Evolutionary conservation across 2,113 vertebrate genomes (phyloP).

Genomic region (Catagonus wagneri): DNA sequence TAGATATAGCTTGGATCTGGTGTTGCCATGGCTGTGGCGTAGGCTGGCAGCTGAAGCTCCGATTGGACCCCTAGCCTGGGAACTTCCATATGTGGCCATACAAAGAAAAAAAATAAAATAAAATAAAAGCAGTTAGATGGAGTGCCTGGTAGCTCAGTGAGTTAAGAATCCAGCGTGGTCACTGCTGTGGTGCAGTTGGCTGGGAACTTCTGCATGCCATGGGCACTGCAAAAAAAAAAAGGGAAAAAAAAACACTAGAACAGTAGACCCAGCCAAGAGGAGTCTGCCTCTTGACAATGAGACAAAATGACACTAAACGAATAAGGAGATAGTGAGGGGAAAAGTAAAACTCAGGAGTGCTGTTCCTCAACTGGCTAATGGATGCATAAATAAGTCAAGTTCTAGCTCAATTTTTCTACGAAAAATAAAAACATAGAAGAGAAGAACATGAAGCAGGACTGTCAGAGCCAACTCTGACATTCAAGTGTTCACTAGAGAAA

Average conservation of each 20-base stretch:
- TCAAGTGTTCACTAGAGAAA: neutral
- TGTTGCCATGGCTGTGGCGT: too few species aligned
- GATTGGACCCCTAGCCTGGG: too few species aligned
- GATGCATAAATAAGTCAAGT: neutral
- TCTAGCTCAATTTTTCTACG: neutral
- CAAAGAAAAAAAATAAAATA: too few species aligned
- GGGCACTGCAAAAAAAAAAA: neutral
- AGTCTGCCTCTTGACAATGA: neutral
- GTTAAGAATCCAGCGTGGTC: too few species aligned
- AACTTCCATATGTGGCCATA: too few species aligned
- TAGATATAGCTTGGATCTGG: too few species aligned
- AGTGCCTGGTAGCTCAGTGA: too few species aligned
- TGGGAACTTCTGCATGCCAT: too few species aligned
- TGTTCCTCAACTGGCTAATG: neutral
- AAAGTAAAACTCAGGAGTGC: neutral
- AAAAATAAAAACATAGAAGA: neutral
- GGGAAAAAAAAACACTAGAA: conserved; percentile 36
- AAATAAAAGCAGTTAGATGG: too few species aligned
- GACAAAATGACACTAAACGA: neutral
- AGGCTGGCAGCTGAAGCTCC: too few species aligned
- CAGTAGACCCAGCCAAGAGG: neutral
- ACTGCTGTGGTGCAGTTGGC: too few species aligned
- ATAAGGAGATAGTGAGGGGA: neutral
- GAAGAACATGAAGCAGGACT: neutral
- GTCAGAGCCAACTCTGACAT: neutral